phyloP scores from a whole-genome alignment of 2,113 vertebrate species.

The Uria lomvia region DNA sequence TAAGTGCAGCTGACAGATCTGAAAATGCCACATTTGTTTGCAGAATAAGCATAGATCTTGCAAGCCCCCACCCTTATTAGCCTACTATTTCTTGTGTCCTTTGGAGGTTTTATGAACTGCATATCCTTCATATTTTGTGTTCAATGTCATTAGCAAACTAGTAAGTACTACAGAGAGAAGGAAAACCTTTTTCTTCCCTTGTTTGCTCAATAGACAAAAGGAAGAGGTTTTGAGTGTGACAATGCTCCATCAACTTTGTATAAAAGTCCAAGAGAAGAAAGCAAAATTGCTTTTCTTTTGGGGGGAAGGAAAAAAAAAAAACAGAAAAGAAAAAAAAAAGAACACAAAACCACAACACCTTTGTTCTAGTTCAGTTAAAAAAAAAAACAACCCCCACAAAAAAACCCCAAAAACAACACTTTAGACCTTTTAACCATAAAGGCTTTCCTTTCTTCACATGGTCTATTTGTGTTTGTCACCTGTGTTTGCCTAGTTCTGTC shows the following conservation, averaged over 20 bases:
- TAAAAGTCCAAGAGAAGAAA: neutral
- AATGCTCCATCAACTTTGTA: neutral
- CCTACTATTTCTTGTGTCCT: neutral
- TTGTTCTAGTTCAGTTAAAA: neutral
- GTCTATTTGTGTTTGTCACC: neutral
- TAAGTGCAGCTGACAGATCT: conserved; percentile 2
- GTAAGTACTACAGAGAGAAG: neutral
- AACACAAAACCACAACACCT: neutral
- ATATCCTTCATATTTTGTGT: neutral
- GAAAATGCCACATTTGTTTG: neutral
- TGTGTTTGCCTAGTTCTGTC: conserved; percentile 30
- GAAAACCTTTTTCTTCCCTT: neutral
- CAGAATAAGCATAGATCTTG: neutral
- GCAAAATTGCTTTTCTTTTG: neutral
- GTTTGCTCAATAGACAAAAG: neutral
- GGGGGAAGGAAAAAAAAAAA: neutral
- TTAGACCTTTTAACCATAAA: neutral
- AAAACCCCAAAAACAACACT: rapidly evolving
- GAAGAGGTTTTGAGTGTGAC: neutral
- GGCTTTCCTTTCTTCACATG: neutral
- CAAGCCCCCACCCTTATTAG: neutral
- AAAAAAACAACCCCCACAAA: neutral
- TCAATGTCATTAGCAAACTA: neutral
- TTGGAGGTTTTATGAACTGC: neutral
- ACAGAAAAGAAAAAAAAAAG: neutral